Evolutionary conservation across 1,140 invertebrate genomes (phyloP).

Genomic region (Aricia agestis): DNA sequence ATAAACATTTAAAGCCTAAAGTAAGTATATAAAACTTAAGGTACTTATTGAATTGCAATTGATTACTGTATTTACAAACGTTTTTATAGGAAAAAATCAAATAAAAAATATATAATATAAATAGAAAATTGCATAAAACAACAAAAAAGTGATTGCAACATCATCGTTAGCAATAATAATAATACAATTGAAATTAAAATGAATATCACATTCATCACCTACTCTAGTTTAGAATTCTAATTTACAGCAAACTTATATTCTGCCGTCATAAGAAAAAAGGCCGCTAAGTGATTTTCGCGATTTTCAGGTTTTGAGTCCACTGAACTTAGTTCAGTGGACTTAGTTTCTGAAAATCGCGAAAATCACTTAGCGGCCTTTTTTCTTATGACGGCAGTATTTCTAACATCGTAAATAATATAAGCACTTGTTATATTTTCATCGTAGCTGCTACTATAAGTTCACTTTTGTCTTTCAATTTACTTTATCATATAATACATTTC

Average conservation of each 20-base stretch:
- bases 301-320: too few relatives aligned
- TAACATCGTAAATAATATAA: background rate
- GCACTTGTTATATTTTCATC: background rate
- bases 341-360: too few relatives aligned
- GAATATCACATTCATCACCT: background rate
- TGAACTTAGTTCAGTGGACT: too few relatives aligned
- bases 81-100: background rate
- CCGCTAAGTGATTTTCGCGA: too few relatives aligned
- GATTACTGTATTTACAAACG: background rate
- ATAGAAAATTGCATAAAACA: background rate
- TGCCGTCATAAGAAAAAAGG: too few relatives aligned
- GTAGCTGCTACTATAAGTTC: slow-evolving; percentile 51
- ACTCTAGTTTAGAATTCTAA: background rate
- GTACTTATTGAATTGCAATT: background rate
- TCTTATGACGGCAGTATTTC: too few relatives aligned
- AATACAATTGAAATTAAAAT: background rate
- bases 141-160: background rate
- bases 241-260: background rate
- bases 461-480: slow-evolving; percentile 66
- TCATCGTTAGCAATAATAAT: background rate
- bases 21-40: background rate
- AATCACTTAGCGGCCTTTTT: too few relatives aligned
- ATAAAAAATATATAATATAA: background rate
- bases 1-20: background rate
- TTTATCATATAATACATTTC: slow-evolving; percentile 22